Base-by-base conservation (phyloP, 2,113 vertebrate species). In the Tachuris rubrigastra region DNA sequence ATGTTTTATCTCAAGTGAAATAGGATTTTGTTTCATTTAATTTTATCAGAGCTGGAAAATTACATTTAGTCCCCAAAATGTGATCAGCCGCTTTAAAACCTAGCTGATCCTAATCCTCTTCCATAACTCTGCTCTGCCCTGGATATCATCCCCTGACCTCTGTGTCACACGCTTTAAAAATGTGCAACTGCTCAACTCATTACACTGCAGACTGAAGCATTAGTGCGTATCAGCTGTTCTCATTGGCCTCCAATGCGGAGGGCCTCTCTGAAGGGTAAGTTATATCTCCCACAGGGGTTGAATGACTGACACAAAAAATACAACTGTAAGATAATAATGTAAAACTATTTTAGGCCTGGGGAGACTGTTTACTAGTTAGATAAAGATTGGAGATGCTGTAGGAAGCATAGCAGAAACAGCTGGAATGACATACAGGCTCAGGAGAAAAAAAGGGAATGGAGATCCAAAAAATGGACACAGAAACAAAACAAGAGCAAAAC, bases 351-450 rank as follows among this genome's bases (percentile, higher is more conserved):
- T 20, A 67, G 41, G 33, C 6, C 14, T n/a, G 18, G 10, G 10
- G 22, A 95, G 30, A 87, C 42, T 16, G 25, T 89, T 60, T 79
- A 69, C 28, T 31, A 9, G 24, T 87, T 93, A 78, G 44, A 27
- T 78, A 10, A 23, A 60, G 3, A 9, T n/a, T 73, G 55, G 56
- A 89, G 10, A 62, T 84, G 41, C 55, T 85, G 33, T 87, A 95
- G 68, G 69, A 98, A 97, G 74, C 49, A 79, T 14, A 49, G 2
- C 28, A 92, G 75, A 94, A 96, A 89, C 78, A 93, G 80, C 16
- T 94, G 56, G 50, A 89, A 28, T 46, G 96, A 68, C 85, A 91
- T 96, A 96, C 80, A 97, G 66, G 27, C 46, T 62, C 30, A 52
- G 83, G 85, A 92, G 86, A 65, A 74, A 15, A 5, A 4, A 22